These are phyloP conservation scores for Montipora efflorescens DNA, from an alignment of 64 coral and sea anemone species.

Conservation along the genomic window DNA sequence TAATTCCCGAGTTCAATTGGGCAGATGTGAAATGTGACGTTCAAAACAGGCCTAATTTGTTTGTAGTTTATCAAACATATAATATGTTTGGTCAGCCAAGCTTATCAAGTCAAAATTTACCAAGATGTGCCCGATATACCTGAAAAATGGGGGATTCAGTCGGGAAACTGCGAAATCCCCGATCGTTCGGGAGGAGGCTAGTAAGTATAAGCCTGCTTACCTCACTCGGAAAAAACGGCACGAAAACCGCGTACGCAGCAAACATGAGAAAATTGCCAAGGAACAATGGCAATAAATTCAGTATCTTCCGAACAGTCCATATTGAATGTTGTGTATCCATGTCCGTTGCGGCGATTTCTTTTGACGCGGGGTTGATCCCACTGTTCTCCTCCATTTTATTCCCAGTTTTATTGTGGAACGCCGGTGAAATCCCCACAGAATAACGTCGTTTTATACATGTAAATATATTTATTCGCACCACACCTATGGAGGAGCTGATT, in stretches of 20 bases:
- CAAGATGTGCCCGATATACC: background rate
- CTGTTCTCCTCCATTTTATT: too few species aligned
- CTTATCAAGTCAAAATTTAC: too few species aligned
- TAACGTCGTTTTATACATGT: too few species aligned
- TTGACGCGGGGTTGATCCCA: too few species aligned
- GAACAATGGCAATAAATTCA: background rate
- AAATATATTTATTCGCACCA: slow-evolving; percentile 27
- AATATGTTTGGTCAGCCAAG: too few species aligned
- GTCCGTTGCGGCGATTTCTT: too few species aligned
- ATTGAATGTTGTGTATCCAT: background rate
- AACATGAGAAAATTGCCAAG: background rate
- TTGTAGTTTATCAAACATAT: background rate
- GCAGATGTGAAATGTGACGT: too few species aligned
- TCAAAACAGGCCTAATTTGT: background rate
- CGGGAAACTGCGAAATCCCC: too few species aligned
- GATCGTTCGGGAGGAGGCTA: too few species aligned
- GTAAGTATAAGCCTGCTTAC: background rate
- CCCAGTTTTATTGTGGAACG: too few species aligned
- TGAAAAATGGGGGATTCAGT: too few species aligned
- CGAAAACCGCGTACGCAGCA: background rate
- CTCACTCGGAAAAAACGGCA: background rate
- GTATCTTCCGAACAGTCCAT: background rate
- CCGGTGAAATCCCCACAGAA: too few species aligned
- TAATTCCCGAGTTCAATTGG: background rate
- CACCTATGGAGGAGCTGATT: background rate